Evolutionary conservation across 1,140 invertebrate genomes (phyloP).

Genomic region (Pseudomyrmex flavicornis): DNA sequence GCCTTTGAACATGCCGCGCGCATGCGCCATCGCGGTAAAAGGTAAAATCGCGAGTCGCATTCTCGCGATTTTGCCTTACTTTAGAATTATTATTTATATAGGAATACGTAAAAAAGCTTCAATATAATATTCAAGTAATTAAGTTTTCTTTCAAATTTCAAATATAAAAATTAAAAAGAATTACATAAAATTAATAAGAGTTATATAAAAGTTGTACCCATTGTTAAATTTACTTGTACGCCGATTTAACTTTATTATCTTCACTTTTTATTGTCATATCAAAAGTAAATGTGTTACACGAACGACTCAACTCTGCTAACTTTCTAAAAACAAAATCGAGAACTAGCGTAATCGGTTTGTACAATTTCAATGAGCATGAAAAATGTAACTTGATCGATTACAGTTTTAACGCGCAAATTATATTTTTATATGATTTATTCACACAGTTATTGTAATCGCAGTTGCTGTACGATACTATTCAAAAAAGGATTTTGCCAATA

Average conservation of each 20-base stretch:
- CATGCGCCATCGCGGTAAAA: slow-evolving; percentile 54
- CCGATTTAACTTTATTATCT: not conserved
- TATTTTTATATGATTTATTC: slow-evolving; percentile 3
- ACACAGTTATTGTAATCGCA: slow-evolving; percentile 15
- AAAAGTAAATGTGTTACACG: not conserved
- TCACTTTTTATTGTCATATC: slow-evolving; percentile 1
- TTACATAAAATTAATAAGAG: too few species aligned
- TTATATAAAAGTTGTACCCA: not conserved
- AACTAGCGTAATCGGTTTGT: slow-evolving; percentile 7
- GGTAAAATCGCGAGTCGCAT: slow-evolving; percentile 24
- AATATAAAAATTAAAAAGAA: not conserved
- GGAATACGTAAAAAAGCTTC: too few species aligned
- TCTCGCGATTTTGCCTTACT: not conserved
- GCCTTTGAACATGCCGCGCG: slow-evolving; percentile 36
- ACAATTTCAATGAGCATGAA: slow-evolving; percentile 45
- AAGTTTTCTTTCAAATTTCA: not conserved
- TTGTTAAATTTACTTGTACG: not conserved
- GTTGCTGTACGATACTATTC: not conserved
- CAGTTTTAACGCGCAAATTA: not conserved
- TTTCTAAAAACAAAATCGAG: slow-evolving; percentile 31
- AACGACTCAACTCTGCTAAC: not conserved
- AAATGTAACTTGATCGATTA: slow-evolving; percentile 42
- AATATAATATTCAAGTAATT: not conserved
- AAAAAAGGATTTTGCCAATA: not conserved
- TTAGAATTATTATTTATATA: too few species aligned